These are phyloP conservation scores for Agelas oroides DNA, from an alignment of 37 sponge, comb jelly and placozoan species.

Conservation along the genomic window DNA sequence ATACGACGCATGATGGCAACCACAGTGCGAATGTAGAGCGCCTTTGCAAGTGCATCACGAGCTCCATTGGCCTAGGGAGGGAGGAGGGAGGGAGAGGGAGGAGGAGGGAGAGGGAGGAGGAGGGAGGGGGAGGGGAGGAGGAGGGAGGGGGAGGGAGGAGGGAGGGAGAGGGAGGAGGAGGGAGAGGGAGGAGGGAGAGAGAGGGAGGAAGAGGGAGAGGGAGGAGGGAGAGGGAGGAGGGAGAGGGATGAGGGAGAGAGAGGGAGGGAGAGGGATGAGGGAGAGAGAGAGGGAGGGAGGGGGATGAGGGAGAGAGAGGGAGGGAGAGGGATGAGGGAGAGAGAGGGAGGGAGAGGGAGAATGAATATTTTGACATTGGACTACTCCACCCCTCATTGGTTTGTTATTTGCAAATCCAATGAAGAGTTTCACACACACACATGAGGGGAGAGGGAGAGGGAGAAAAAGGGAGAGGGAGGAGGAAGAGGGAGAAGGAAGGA, in stretches of 20 bases:
- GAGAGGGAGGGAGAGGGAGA: too few relatives aligned
- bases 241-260: too few relatives aligned
- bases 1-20: constrained; percentile 84
- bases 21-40: constrained; percentile 84
- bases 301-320: too few relatives aligned
- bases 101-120: constrained; percentile 1
- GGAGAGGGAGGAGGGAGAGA: constrained; percentile 8
- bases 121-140: constrained; percentile 6
- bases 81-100: background rate
- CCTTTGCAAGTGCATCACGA: constrained; percentile 86
- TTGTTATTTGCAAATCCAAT: too few relatives aligned
- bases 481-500: constrained; percentile 7
- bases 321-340: background rate
- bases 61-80: constrained; percentile 79
- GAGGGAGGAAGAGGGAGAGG: constrained; percentile 13
- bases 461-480: background rate
- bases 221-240: too few relatives aligned
- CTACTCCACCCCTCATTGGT: too few relatives aligned
- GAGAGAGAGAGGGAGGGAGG: constrained; percentile 1
- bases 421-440: too few relatives aligned
- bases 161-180: constrained; percentile 6
- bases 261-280: too few relatives aligned
- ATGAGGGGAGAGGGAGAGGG: background rate
- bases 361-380: too few relatives aligned
- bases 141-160: constrained; percentile 13